Evolutionary conservation across 2,797 vertebrate genomes (phyloP).

Genomic region (Myotis daubentonii): DNA sequence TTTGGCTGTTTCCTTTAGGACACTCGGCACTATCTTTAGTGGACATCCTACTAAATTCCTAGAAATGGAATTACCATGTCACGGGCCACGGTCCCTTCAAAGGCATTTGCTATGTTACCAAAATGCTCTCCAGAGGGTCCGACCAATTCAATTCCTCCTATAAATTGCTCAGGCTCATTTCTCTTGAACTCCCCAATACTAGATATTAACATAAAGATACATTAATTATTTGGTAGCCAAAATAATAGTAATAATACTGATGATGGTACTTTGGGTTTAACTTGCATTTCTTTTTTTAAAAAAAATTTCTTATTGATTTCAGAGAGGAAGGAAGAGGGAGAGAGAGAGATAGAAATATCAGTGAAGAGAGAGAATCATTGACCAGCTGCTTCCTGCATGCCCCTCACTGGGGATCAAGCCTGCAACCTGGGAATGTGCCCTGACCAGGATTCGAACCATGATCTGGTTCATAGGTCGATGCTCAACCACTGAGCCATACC

Average conservation of each 20-base stretch:
- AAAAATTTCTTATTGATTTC: background rate
- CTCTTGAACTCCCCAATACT: background rate
- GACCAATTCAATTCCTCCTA: background rate
- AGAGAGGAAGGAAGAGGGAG: background rate
- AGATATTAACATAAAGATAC: background rate
- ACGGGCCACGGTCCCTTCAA: background rate
- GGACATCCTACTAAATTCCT: background rate
- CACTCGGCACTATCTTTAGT: background rate
- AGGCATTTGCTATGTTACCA: background rate
- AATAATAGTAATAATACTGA: background rate
- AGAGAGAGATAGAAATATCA: background rate
- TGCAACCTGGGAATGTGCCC: background rate
- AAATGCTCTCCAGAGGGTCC: too few relatives aligned
- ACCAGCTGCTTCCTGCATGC: background rate
- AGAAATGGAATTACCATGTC: background rate
- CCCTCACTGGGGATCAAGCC: background rate
- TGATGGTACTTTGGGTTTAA: background rate
- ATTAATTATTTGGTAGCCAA: background rate
- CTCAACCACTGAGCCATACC: background rate
- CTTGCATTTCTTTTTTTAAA: background rate
- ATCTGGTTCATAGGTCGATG: background rate
- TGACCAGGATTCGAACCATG: background rate
- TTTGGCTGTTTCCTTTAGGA: too few relatives aligned
- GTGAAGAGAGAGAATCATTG: background rate
- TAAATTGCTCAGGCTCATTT: background rate